Evolutionary conservation across 2,113 vertebrate species (phyloP).

Genomic region (Solenodon paradoxus): DNA sequence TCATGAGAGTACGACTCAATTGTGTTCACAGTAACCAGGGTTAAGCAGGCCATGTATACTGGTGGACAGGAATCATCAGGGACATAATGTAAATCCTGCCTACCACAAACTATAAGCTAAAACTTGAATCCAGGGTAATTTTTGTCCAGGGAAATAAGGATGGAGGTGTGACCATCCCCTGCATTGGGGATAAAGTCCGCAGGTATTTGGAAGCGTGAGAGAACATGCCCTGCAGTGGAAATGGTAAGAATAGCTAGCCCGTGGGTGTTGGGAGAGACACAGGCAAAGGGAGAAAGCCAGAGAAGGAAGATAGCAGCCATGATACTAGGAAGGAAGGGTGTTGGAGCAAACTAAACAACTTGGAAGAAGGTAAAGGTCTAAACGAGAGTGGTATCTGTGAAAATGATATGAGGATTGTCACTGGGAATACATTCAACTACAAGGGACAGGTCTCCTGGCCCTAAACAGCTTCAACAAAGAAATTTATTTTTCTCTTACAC

Average conservation of each 20-base stretch:
- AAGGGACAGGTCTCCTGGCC: not conserved
- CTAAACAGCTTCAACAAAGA: not conserved
- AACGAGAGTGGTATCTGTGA: not conserved
- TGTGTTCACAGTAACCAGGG: not conserved
- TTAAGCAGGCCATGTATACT: too few relatives aligned
- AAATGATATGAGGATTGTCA: not conserved
- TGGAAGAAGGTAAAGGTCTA: not conserved
- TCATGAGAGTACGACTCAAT: not conserved
- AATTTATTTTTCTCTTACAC: not conserved
- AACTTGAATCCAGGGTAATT: not conserved
- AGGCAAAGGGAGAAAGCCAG: not conserved
- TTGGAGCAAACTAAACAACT: not conserved
- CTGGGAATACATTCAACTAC: not conserved
- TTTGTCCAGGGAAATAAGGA: not conserved
- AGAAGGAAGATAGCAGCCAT: not conserved
- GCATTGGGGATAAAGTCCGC: not conserved
- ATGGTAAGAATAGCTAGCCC: not conserved
- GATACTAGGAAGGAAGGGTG: not conserved
- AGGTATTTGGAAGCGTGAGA: not conserved
- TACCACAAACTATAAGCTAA: not conserved
- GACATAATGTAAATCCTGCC: not conserved
- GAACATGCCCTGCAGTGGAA: not conserved
- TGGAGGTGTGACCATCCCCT: not conserved
- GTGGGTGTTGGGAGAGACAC: not conserved
- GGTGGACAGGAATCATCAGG: not conserved